Evolutionary conservation across 2,113 vertebrate genomes (phyloP).

Genomic region (Picathartes gymnocephalus): DNA sequence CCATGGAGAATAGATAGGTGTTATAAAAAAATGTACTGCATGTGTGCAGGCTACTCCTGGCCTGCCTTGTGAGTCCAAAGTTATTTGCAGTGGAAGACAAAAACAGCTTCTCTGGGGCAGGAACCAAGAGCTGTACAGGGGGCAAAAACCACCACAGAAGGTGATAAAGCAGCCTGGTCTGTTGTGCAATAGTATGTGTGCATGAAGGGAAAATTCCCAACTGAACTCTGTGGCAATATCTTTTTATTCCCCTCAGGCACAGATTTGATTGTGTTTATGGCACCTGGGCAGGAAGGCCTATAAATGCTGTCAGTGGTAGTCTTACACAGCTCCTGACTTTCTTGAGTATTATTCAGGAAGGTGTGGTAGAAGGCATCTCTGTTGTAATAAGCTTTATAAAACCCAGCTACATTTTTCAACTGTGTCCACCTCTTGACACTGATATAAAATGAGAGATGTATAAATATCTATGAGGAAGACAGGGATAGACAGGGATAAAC

Average conservation of each 20-base stretch:
- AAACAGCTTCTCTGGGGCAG: neutral
- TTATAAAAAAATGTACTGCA: neutral
- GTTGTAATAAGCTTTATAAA: neutral
- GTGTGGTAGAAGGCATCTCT: neutral
- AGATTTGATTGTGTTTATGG: neutral
- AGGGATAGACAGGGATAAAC: neutral
- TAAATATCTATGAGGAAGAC: neutral
- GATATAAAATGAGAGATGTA: neutral
- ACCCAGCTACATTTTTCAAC: neutral
- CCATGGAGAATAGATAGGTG: neutral
- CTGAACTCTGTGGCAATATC: neutral
- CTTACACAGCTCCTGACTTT: neutral
- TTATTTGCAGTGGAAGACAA: neutral
- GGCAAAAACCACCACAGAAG: neutral
- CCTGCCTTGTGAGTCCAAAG: neutral
- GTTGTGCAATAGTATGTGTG: neutral
- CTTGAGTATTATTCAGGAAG: neutral
- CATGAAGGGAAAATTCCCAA: neutral
- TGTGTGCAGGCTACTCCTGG: neutral
- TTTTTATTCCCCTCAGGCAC: neutral
- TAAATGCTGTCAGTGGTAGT: neutral
- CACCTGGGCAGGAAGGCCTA: neutral
- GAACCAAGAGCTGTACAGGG: neutral
- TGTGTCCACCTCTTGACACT: neutral
- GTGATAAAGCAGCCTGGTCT: neutral